These are phyloP conservation scores for Pachycephala philippinensis DNA, from an alignment of 2,113 vertebrate species.

Conservation along the genomic window DNA sequence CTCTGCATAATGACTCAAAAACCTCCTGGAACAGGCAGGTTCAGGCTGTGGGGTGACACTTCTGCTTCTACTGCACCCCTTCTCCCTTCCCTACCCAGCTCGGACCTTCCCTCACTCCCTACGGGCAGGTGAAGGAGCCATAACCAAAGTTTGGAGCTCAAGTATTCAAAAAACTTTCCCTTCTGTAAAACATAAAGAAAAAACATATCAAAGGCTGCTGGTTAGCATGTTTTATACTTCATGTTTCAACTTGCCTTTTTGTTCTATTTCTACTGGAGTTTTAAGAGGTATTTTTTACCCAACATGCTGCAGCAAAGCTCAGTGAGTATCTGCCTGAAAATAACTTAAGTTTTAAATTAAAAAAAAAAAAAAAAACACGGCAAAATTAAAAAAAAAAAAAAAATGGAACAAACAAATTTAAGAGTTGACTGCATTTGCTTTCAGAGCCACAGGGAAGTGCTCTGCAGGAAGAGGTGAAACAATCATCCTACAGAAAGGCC, in stretches of 20 bases:
- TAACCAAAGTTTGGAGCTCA: background rate
- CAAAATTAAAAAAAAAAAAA: background rate
- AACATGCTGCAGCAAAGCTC: constrained; percentile 12
- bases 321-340: background rate
- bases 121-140: background rate
- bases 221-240: background rate
- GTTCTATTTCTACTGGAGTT: constrained; percentile 9
- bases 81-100: background rate
- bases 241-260: constrained; percentile 28
- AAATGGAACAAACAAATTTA: background rate
- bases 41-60: background rate
- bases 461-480: background rate
- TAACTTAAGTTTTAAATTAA: background rate
- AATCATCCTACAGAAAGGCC: background rate
- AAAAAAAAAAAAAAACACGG: background rate
- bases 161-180: background rate
- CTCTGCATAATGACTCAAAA: background rate
- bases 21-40: background rate
- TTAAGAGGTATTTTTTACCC: constrained; percentile 5
- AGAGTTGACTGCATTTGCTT: background rate
- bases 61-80: background rate
- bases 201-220: constrained; percentile 40
- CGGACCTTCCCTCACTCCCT: background rate
- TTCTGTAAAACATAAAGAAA: background rate
- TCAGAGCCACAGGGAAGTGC: background rate